phyloP scores from a whole-genome alignment of 2,113 vertebrate species.

The Mirza zaza region DNA sequence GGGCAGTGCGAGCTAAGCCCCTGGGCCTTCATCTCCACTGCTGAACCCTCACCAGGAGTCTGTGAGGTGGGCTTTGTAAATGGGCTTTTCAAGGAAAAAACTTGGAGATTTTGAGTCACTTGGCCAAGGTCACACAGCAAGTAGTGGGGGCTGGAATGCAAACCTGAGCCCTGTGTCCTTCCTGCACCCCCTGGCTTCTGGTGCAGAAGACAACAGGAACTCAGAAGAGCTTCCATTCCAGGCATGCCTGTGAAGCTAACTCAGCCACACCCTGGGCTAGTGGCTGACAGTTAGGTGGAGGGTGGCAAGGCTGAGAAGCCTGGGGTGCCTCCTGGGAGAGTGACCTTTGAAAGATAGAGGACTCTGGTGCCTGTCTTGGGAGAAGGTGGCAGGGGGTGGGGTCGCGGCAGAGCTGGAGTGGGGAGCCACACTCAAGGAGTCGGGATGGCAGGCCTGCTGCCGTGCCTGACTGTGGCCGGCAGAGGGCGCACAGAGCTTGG shows the following conservation, averaged over 20 bases:
- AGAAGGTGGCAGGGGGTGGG: fast-evolving
- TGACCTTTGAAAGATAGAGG: not conserved
- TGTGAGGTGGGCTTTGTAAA: not conserved
- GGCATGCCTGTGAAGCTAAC: not conserved
- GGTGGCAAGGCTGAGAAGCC: not conserved
- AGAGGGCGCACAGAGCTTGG: slow-evolving; percentile 42
- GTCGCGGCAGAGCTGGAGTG: not conserved
- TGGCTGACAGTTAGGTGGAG: not conserved
- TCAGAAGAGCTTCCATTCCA: not conserved
- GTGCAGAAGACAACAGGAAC: not conserved
- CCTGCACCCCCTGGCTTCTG: not conserved
- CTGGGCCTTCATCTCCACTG: not conserved
- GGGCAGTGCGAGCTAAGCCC: not conserved
- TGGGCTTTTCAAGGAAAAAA: not conserved
- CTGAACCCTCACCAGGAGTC: not conserved
- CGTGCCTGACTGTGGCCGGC: not conserved
- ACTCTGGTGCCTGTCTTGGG: not conserved
- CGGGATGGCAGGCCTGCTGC: not conserved
- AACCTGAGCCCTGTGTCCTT: not conserved
- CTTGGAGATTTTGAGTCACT: not conserved
- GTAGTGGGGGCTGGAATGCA: not conserved
- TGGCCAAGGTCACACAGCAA: not conserved
- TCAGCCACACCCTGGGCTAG: not conserved
- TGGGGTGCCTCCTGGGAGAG: not conserved
- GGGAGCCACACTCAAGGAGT: fast-evolving